A percentile compares a stretch with the other conserved stretches of the same genome.
Evolutionary conservation across 2,888 invertebrate species (phyloP).

Genomic region (Panorpa germanica): DNA sequence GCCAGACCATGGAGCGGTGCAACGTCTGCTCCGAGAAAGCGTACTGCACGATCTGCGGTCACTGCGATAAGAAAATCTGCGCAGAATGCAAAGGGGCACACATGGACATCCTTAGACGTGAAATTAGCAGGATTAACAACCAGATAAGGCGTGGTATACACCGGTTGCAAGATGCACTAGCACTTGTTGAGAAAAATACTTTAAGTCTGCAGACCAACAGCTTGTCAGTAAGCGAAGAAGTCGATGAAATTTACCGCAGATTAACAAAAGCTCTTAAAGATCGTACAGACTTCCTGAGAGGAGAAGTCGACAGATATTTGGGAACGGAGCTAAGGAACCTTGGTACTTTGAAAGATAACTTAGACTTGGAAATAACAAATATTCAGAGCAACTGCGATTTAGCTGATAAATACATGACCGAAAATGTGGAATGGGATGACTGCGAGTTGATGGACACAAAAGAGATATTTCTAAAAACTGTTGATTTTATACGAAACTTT

Average conservation of each 20-base stretch:
- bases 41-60: slow-evolving; percentile 73
- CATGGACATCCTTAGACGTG: slow-evolving; percentile 84
- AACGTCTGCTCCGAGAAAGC: slow-evolving; percentile 87
- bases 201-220: slow-evolving; percentile 77
- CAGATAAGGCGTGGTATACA: slow-evolving; percentile 72
- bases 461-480: slow-evolving; percentile 87
- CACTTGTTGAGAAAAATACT: slow-evolving; percentile 75
- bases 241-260: slow-evolving; percentile 80
- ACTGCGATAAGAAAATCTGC: slow-evolving; percentile 96
- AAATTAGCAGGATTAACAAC: slow-evolving; percentile 75
- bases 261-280: slow-evolving; percentile 78
- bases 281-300: slow-evolving; percentile 67
- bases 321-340: slow-evolving; percentile 73
- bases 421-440: slow-evolving; percentile 81
- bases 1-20: slow-evolving; percentile 84
- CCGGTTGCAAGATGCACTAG: slow-evolving; percentile 69
- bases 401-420: slow-evolving; percentile 85
- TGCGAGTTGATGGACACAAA: slow-evolving; percentile 87
- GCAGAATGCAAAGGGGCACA: slow-evolving; percentile 92
- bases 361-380: slow-evolving; percentile 88
- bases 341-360: slow-evolving; percentile 74
- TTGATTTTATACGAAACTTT: slow-evolving; percentile 87
- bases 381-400: slow-evolving; percentile 93
- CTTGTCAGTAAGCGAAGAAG: slow-evolving; percentile 77
- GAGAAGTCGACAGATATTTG: slow-evolving; percentile 83